Base-by-base conservation (phyloP, 2,113 vertebrate species). In the Labrus mixtus region DNA sequence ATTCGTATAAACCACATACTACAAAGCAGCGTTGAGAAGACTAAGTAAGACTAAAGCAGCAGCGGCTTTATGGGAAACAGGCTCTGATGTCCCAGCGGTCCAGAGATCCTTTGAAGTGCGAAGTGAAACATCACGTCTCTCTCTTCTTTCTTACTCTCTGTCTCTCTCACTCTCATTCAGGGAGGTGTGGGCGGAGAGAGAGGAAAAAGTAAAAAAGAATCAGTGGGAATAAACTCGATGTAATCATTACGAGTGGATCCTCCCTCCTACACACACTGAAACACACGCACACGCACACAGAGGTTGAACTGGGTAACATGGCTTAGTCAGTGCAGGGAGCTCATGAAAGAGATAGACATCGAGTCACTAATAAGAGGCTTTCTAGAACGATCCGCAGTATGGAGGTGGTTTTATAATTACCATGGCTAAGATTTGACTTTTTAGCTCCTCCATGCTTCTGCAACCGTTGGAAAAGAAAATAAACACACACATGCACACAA, bases 91-190 rank as follows among this genome's bases (percentile, higher is more conserved):
- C 84, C 76, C 87, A 63, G 15, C 78, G 71, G 87, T 75, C 62
- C 79, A 71, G 48, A 80, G 55, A 72, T 65, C 1, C 84, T 87
- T 85, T 87, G 87, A 89, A 75, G 82, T 69, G 43, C 81, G 68
- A 76, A 64, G 83, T 62, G 69, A 78, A 75, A 60, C 79, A 80
- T 64, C 76, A 68, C 46, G 1, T 65, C 60, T 54, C 60, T 54
- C 16, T 56, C 43, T 51, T 20, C 8, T 67, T 57, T 39, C 69
- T 50, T 29, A 46, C 64, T 45, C 8, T 76, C 37, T 39, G 39
- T 20, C 39, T 15, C 37, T 68, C 57, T 75, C 22, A 7, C 45
- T 68, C 61, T 75, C 22, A 9, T 16, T 68, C 41, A 78, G 54
- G 75, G 54, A 37, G 79, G 57, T 78, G 81, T 77, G 66, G 81